These are phyloP conservation scores for Phyllopteryx taeniolatus DNA, from an alignment of 2,113 vertebrate genomes.

Conservation along the genomic window DNA sequence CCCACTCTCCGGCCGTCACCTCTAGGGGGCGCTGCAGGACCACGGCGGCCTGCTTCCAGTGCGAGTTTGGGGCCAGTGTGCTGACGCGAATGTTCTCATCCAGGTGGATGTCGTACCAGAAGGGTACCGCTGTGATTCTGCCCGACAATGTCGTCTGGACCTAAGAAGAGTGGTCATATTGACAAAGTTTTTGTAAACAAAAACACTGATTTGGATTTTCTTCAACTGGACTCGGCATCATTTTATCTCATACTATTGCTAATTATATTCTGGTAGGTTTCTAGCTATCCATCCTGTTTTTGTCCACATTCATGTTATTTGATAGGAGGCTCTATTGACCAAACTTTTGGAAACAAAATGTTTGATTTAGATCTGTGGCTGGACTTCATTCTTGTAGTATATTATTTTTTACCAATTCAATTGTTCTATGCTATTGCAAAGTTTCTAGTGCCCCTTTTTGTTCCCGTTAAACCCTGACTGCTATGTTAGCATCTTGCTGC, in stretches of 20 bases:
- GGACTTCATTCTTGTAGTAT: not conserved
- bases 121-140: slow-evolving; percentile 86
- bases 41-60: slow-evolving; percentile 95
- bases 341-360: not conserved
- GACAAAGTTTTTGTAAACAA: not conserved
- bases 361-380: not conserved
- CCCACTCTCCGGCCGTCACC: slow-evolving; percentile 79
- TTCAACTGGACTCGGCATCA: too few species aligned
- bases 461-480: too few species aligned
- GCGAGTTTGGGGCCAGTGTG: slow-evolving; percentile 82
- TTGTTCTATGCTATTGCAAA: too few species aligned
- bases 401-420: not conserved
- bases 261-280: too few species aligned
- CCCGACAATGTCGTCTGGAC: slow-evolving; percentile 79
- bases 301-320: too few species aligned
- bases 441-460: too few species aligned
- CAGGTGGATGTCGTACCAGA: slow-evolving; percentile 91
- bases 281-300: too few species aligned
- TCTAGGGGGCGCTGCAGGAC: slow-evolving; percentile 83
- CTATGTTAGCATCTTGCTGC: too few species aligned
- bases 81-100: slow-evolving; percentile 81
- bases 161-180: slow-evolving; percentile 53
- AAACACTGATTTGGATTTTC: not conserved
- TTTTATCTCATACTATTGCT: too few species aligned
- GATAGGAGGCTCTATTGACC: too few species aligned